Conservation (phyloP, 2,888 invertebrate species). For the Apamea anceps region DNA sequence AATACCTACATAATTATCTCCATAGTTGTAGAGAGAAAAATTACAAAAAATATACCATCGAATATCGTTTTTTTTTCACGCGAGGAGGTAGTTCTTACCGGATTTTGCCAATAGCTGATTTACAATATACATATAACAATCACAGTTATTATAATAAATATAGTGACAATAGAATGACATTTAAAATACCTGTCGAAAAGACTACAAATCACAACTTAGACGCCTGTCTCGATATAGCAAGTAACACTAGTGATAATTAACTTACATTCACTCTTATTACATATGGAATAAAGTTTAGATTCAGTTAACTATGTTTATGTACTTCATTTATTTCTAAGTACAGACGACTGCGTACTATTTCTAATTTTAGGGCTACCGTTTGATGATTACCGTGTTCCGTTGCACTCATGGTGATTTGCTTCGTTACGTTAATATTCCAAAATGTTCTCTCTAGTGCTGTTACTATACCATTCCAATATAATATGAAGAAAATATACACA, state of each 20-base stretch:
- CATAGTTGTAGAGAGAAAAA: constrained; percentile 63
- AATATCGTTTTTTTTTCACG: constrained; percentile 71
- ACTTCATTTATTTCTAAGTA: constrained; percentile 85
- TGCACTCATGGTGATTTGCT: constrained; percentile 65
- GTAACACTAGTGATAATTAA: constrained; percentile 84
- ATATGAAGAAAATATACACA: constrained; percentile 38
- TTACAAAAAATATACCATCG: constrained; percentile 67
- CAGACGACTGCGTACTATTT: constrained; percentile 75
- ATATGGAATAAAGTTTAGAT: constrained; percentile 86
- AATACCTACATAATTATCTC: constrained; percentile 63
- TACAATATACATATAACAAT: constrained; percentile 79
- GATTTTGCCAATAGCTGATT: constrained; percentile 80
- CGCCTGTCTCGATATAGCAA: constrained; percentile 80
- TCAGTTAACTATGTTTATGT: constrained; percentile 85
- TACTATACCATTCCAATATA: constrained; percentile 26
- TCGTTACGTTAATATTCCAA: constrained; percentile 42
- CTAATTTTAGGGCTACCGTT: constrained; percentile 71
- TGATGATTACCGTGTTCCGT: constrained; percentile 66
- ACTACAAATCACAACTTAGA: constrained; percentile 87
- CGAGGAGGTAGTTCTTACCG: constrained; percentile 79
- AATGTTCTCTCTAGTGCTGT: constrained; percentile 47
- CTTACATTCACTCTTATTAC: constrained; percentile 85
- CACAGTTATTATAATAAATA: constrained; percentile 82
- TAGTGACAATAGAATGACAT: constrained; percentile 80
- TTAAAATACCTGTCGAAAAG: constrained; percentile 84